phyloP scores from a whole-genome alignment of 2,113 vertebrate species.

The Melanerpes formicivorus region DNA sequence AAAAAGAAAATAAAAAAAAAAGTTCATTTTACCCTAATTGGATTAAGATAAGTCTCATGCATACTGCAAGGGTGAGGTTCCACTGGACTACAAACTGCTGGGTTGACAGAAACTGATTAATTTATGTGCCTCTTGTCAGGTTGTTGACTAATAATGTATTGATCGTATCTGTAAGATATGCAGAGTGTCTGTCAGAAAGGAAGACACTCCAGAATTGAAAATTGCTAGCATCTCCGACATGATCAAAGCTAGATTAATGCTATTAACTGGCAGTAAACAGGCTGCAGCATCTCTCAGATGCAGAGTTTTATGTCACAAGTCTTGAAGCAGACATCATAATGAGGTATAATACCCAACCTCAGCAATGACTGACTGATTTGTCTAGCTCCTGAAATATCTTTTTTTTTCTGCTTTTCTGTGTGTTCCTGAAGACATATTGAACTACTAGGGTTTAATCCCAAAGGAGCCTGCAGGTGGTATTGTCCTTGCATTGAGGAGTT shows the following conservation, averaged over 20 bases:
- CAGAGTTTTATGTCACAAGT: constrained; percentile 16
- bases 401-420: constrained; percentile 41
- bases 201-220: constrained; percentile 79
- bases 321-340: constrained; percentile 10
- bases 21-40: constrained; percentile 79
- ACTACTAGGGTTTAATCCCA: constrained; percentile 75
- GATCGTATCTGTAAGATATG: constrained; percentile 88
- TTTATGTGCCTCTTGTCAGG: constrained; percentile 82
- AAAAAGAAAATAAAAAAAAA: constrained; percentile 48
- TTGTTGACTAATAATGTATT: constrained; percentile 96
- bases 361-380: constrained; percentile 59
- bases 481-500: constrained; percentile 82
- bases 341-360: background rate
- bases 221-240: constrained; percentile 76
- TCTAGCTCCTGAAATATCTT: constrained; percentile 1
- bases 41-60: constrained; percentile 72
- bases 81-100: constrained; percentile 68
- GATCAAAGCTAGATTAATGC: constrained; percentile 76
- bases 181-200: constrained; percentile 82
- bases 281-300: constrained; percentile 15
- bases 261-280: constrained; percentile 44
- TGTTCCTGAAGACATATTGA: constrained; percentile 78
- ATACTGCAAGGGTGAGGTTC: constrained; percentile 69
- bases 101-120: constrained; percentile 90
- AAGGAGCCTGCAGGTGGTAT: constrained; percentile 80